phyloP scores from a whole-genome alignment of 1,140 invertebrate species.

The Papilio machaon region DNA sequence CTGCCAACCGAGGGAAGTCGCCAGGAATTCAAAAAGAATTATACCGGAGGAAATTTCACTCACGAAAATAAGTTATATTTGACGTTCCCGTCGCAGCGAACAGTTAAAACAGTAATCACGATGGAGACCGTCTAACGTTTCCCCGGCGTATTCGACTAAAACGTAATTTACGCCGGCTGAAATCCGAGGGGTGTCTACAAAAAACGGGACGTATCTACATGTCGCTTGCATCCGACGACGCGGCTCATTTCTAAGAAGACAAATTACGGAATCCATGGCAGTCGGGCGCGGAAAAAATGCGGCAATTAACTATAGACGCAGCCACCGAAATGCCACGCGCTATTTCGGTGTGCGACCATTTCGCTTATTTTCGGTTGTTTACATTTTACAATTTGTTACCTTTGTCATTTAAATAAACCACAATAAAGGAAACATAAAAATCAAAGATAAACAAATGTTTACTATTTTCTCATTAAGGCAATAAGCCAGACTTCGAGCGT shows the following conservation, averaged over 20 bases:
- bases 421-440: conserved; percentile 48
- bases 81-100: conserved; percentile 69
- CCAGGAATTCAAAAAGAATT: conserved; percentile 35
- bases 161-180: conserved; percentile 76
- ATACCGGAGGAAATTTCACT: conserved; percentile 52
- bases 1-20: conserved; percentile 21
- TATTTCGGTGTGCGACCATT: conserved; percentile 69
- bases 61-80: conserved; percentile 71
- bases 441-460: conserved; percentile 2
- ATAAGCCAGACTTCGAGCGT: conserved; percentile 53
- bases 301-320: conserved; percentile 74
- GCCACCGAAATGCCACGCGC: conserved; percentile 60
- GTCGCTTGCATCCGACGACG: conserved; percentile 77
- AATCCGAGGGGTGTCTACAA: conserved; percentile 73
- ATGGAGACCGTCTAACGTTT: conserved; percentile 75
- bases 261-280: conserved; percentile 78
- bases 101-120: conserved; percentile 78
- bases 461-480: conserved; percentile 61
- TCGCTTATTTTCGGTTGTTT: conserved; percentile 68
- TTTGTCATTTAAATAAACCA: conserved; percentile 45
- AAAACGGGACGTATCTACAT: conserved; percentile 74
- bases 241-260: conserved; percentile 81
- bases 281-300: conserved; percentile 76
- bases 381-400: conserved; percentile 49
- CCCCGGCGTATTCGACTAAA: conserved; percentile 75